Conservation (phyloP, 2,113 vertebrate species). For the Salvelinus namaycush region DNA sequence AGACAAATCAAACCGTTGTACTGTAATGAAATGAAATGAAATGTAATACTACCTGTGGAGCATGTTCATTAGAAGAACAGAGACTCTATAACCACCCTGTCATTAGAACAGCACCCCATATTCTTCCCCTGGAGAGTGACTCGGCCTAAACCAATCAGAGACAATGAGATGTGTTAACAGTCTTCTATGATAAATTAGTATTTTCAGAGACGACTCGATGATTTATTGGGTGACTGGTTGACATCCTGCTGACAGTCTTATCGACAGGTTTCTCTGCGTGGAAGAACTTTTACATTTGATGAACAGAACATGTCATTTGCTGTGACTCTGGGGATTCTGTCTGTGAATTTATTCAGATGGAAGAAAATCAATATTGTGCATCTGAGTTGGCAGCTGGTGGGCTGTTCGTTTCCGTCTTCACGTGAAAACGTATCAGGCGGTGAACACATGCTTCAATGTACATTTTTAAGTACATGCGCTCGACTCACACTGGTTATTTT, state of each 20-base stretch:
- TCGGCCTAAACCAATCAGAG: no score
- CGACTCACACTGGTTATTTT: no score
- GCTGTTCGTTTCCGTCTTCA: background rate
- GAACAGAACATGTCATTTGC: background rate
- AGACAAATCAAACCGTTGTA: no score
- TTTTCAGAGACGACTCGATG: background rate
- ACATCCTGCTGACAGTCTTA: background rate
- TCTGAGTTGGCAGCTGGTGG: conserved; percentile 7
- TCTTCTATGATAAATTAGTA: background rate
- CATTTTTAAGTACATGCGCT: background rate
- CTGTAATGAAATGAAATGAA: no score
- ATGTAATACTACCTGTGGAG: no score
- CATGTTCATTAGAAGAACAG: no score
- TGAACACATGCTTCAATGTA: background rate
- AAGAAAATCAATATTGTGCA: background rate
- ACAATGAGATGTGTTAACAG: background rate
- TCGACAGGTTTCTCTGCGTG: no score
- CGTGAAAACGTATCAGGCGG: background rate
- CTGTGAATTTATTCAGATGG: no score
- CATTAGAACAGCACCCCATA: no score
- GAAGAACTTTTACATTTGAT: background rate
- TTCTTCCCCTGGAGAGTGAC: no score
- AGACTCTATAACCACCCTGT: no score
- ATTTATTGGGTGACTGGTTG: background rate
- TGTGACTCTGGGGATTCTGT: background rate